Percentiles rank a stretch among this genome's conserved stretches.
phyloP scores from a whole-genome alignment of 2,797 vertebrate genomes.

The Falco peregrinus region DNA sequence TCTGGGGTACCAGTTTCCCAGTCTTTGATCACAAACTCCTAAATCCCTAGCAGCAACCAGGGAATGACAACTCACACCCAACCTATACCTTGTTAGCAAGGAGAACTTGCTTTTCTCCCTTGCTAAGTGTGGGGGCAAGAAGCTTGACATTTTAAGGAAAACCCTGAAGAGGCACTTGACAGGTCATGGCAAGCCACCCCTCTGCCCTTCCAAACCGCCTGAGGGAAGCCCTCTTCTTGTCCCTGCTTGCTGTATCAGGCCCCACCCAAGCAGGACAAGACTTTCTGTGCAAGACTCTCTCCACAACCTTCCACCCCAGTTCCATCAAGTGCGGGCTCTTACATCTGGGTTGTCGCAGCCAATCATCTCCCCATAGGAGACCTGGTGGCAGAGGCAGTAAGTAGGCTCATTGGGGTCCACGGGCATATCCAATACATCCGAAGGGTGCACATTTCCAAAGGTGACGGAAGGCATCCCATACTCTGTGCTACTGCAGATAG shows the following conservation, averaged over 20 bases:
- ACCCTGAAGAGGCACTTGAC: background rate
- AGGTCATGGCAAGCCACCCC: background rate
- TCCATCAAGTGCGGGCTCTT: conserved; percentile 62
- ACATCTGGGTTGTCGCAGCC: conserved; percentile 99
- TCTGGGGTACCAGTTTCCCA: background rate
- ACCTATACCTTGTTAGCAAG: background rate
- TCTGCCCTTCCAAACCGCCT: background rate
- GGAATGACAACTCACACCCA: background rate
- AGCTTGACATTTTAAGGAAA: background rate
- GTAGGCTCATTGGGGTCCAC: conserved; percentile 99
- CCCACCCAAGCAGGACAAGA: background rate
- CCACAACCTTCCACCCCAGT: background rate
- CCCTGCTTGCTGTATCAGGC: background rate
- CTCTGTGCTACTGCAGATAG: conserved; percentile 84
- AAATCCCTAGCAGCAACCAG: background rate
- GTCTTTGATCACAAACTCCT: background rate
- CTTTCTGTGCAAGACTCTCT: background rate
- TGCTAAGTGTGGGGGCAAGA: background rate
- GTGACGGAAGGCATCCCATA: conserved; percentile 89
- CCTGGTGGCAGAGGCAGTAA: conserved; percentile 98
- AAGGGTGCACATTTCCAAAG: conserved; percentile 95
- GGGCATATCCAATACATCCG: conserved; percentile 98
- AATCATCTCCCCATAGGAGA: conserved; percentile 99
- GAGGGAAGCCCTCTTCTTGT: background rate
- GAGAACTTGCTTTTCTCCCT: background rate